These are phyloP conservation scores for Toxonevra muliebris DNA, from an alignment of 2,888 invertebrate genomes.

Conservation along the genomic window DNA sequence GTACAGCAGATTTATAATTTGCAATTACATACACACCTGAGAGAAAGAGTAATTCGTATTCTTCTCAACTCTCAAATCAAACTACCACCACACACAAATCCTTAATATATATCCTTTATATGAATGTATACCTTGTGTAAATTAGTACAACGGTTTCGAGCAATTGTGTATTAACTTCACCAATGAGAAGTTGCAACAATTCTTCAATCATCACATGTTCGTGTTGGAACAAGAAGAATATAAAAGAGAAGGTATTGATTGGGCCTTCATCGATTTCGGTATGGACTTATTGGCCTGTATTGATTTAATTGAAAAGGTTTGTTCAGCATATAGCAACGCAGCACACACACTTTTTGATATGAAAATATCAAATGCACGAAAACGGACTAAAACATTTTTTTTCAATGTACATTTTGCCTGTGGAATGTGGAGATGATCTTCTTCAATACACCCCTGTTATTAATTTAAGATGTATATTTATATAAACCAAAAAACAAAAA, in stretches of 20 bases:
- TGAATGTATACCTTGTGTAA: no score
- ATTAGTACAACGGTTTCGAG: constrained; percentile 96
- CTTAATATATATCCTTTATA: no score
- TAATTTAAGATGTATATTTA: not conserved
- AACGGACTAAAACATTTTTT: not conserved
- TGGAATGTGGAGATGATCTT: not conserved
- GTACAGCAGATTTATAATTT: no score
- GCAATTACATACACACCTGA: no score
- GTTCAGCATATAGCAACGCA: constrained; percentile 34
- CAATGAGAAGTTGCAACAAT: constrained; percentile 99
- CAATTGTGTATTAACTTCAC: constrained; percentile 99
- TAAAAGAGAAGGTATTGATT: constrained; percentile 95
- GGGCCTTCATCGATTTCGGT: constrained; percentile 99
- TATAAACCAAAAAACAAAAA: constrained; percentile 3
- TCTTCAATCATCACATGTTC: constrained; percentile 99
- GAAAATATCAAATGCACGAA: not conserved
- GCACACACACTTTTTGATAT: not conserved
- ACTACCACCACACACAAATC: no score
- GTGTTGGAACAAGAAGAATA: constrained; percentile 99
- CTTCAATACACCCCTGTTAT: not conserved
- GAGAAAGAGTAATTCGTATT: no score
- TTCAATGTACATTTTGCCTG: not conserved
- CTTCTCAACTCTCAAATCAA: no score
- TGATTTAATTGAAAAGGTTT: constrained; percentile 96
- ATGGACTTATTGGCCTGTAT: constrained; percentile 99